A percentile compares a stretch with the other conserved stretches of the same genome.
Conservation (phyloP, 2,797 vertebrate genomes). For the Gephyroberyx darwinii region DNA sequence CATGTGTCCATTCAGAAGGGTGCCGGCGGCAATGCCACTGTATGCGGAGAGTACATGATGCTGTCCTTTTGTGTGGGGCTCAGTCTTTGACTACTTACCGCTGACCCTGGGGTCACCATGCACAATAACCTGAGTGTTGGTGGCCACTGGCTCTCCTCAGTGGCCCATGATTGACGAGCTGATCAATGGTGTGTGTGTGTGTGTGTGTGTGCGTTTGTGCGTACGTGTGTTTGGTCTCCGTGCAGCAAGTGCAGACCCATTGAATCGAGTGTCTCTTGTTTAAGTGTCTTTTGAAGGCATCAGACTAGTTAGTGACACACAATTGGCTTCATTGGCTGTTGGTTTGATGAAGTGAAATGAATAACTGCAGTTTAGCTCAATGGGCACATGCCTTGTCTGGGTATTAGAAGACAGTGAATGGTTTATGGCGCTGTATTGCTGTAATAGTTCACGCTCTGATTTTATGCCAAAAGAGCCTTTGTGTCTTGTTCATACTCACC, state of each 20-base stretch:
- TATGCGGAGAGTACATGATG: conserved; percentile 79
- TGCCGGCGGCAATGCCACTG: conserved; percentile 74
- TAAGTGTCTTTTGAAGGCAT: conserved; percentile 64
- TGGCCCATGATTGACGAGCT: conserved; percentile 81
- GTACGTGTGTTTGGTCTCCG: conserved; percentile 58
- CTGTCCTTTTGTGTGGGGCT: conserved; percentile 70
- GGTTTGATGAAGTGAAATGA: conserved; percentile 61
- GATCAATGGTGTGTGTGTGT: conserved; percentile 60
- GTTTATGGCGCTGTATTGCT: conserved; percentile 16
- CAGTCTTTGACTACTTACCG: conserved; percentile 71
- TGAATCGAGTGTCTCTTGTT: conserved; percentile 68
- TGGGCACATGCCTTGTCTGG: conserved; percentile 48
- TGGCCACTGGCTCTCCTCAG: conserved; percentile 80
- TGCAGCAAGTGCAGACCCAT: conserved; percentile 46
- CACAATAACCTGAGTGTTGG: conserved; percentile 82
- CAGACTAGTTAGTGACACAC: conserved; percentile 76
- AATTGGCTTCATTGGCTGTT: conserved; percentile 67
- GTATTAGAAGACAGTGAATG: conserved; percentile 5
- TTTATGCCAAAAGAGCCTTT: not conserved
- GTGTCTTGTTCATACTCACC: not conserved
- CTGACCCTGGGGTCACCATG: conserved; percentile 80
- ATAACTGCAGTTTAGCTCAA: conserved; percentile 61
- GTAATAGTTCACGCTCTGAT: conserved; percentile 10
- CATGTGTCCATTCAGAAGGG: conserved; percentile 81
- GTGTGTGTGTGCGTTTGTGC: conserved; percentile 34